Evolutionary conservation across 1,140 invertebrate species (phyloP), one percentile per base, ranked within the genome.

Genomic region (Scaptodrosophila lebanonensis): DNA sequence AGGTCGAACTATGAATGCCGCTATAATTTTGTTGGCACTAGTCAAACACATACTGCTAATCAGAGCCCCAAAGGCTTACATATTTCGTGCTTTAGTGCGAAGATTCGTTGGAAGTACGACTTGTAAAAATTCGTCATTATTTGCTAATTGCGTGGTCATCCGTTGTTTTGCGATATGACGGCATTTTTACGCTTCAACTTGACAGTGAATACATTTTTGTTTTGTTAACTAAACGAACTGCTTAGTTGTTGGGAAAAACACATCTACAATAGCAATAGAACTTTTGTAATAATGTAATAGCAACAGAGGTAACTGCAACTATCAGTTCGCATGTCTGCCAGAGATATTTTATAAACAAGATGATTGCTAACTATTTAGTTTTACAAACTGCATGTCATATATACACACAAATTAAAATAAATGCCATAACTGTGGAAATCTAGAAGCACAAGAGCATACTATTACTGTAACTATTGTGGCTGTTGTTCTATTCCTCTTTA

Each of bases 381-480:
- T 42, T 44, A 27, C 54, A 60, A 68, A 73, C 29, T 68, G 60
- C 52, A 54, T 65, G 53, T 72, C 64, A 68, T 68, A 75, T 57
- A 49, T 45, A 53, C 30, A 36, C 38, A n/a, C n/a, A 56, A 45
- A 73, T 68, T 75, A 64, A 50, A 65, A 44, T 22, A 56, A 60
- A 60, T 68, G 15, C 20, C 33, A 59, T 54, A 29, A 29, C 27
- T 29, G 27, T 29, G 18, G 53, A 59, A 66, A 59, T 59, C 62
- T 43, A 51, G 27, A 66, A 66, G 35, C 30, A 47, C 53, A 18
- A 42, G 51, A 51, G 36, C 40, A 13, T 54, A 18, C 4, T 25
- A 40, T 56, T 36, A 42, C 35, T 56, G 42, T 49, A n/a, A n/a
- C n/a, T n/a, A n/a, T n/a, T n/a, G n/a, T n/a, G n/a, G n/a, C n/a